These are phyloP conservation scores for Miltochrista miniata DNA, from an alignment of 2,888 invertebrate genomes.

Conservation along the genomic window DNA sequence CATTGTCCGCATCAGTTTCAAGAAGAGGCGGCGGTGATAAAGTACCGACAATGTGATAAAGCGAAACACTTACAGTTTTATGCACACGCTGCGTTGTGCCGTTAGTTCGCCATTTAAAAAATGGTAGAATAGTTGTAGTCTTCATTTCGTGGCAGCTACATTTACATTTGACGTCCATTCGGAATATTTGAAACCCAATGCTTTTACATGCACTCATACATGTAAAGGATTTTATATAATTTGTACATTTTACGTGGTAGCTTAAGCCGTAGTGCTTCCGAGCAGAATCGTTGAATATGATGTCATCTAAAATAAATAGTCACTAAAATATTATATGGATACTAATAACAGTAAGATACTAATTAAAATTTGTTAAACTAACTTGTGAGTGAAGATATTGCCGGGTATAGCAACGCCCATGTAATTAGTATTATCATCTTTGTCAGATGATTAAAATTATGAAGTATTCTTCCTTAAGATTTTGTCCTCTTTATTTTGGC, in stretches of 20 bases:
- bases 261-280: conserved; percentile 67
- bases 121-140: conserved; percentile 56
- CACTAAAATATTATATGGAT: background rate
- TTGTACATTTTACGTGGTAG: conserved; percentile 47
- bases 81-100: conserved; percentile 52
- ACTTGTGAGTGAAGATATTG: conserved; percentile 31
- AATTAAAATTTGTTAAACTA: conserved; percentile 9
- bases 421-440: conserved; percentile 32
- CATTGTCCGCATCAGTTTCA: background rate
- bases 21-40: conserved; percentile 40
- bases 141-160: conserved; percentile 66
- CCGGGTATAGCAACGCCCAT: conserved; percentile 26
- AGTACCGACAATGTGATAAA: conserved; percentile 60
- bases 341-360: background rate
- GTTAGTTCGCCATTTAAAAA: conserved; percentile 63
- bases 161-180: conserved; percentile 53
- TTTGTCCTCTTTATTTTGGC: too few species aligned
- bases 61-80: conserved; percentile 49
- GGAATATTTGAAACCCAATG: conserved; percentile 58
- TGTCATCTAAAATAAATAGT: conserved; percentile 36
- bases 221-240: conserved; percentile 58
- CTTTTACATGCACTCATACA: conserved; percentile 68
- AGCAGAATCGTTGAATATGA: conserved; percentile 9
- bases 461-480: background rate
- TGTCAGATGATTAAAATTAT: background rate